phyloP scores from a whole-genome alignment of 2,888 invertebrate genomes.

The Rhagonycha lutea region DNA sequence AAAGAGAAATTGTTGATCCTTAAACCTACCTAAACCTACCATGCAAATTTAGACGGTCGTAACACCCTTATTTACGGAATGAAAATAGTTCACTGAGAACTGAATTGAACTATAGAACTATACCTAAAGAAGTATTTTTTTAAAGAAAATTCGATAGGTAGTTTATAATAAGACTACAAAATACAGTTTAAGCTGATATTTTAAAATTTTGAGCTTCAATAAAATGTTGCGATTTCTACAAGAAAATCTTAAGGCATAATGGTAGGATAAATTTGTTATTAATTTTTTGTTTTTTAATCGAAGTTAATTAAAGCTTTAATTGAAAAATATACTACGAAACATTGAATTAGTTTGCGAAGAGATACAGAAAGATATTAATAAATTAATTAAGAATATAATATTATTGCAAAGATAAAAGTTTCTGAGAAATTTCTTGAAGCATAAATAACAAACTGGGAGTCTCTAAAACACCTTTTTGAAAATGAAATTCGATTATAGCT shows the following conservation, averaged over 20 bases:
- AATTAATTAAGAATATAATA: conserved; percentile 1
- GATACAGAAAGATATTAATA: neutral
- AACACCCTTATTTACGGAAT: too few species aligned
- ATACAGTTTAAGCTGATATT: too few species aligned
- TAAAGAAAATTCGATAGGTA: too few species aligned
- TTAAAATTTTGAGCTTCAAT: too few species aligned
- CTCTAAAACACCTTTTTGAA: conserved; percentile 51
- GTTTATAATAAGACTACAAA: too few species aligned
- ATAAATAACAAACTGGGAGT: conserved; percentile 47
- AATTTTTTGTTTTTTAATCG: neutral
- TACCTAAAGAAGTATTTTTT: too few species aligned
- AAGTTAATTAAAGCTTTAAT: neutral
- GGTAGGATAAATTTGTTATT: neutral
- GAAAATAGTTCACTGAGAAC: too few species aligned
- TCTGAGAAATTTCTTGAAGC: conserved; percentile 39
- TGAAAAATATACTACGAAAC: neutral
- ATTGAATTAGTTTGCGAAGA: neutral
- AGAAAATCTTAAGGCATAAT: neutral
- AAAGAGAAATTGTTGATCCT: too few species aligned
- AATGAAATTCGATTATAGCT: conserved; percentile 52
- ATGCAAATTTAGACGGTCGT: too few species aligned
- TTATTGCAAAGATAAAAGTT: conserved; percentile 23
- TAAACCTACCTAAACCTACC: too few species aligned
- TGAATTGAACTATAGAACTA: too few species aligned
- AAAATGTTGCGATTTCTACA: too few species aligned